phyloP scores from a whole-genome alignment of 2,888 invertebrate species.

The Xestia sexstrigata region DNA sequence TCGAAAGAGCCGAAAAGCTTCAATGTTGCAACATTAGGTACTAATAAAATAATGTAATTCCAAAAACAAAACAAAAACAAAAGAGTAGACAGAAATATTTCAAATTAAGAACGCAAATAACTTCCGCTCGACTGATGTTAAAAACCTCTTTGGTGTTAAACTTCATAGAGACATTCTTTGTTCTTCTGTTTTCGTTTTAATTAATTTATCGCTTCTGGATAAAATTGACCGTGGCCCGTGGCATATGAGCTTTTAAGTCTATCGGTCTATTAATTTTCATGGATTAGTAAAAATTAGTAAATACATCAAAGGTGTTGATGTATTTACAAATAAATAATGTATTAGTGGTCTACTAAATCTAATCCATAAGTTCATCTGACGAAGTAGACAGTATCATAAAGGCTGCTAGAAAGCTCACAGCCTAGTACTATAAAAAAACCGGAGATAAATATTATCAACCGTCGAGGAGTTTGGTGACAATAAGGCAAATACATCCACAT shows the following conservation, averaged over 20 bases:
- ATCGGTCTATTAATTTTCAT: slow-evolving; percentile 34
- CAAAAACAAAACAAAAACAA: slow-evolving; percentile 32
- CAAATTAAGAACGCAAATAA: slow-evolving; percentile 55
- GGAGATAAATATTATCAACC: background rate
- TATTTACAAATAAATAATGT: background rate
- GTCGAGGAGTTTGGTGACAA: background rate
- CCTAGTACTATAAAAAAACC: background rate
- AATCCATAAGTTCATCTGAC: background rate
- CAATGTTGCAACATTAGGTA: background rate
- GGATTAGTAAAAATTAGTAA: slow-evolving; percentile 1
- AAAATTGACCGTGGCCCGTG: slow-evolving; percentile 36
- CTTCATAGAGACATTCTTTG: slow-evolving; percentile 36
- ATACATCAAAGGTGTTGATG: background rate
- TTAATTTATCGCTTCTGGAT: slow-evolving; percentile 27
- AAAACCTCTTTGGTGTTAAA: slow-evolving; percentile 46
- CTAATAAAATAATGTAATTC: slow-evolving; percentile 17
- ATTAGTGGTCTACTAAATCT: background rate
- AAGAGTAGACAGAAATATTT: slow-evolving; percentile 15
- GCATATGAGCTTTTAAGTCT: background rate
- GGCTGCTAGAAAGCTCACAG: background rate
- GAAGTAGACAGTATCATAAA: background rate
- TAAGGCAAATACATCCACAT: background rate
- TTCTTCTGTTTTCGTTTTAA: slow-evolving; percentile 26
- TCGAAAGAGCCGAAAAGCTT: background rate
- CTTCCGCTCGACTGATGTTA: slow-evolving; percentile 47